These are phyloP conservation scores for Phyllotreta cruciferae DNA, from an alignment of 2,888 invertebrate genomes.

Conservation along the genomic window DNA sequence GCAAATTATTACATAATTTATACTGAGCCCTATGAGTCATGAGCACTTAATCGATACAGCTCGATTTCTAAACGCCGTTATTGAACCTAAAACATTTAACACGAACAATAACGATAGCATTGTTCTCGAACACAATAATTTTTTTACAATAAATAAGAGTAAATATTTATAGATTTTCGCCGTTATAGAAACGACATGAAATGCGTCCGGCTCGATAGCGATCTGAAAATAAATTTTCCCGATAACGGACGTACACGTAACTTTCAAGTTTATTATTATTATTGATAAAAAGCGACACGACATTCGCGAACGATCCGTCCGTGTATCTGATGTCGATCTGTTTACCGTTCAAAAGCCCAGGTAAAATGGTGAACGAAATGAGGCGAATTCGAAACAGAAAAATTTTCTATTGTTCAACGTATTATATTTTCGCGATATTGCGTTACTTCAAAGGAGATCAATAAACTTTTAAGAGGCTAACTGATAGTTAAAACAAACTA, in stretches of 20 bases:
- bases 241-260: conserved; percentile 27
- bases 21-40: background rate
- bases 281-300: conserved; percentile 26
- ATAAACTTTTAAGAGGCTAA: conserved; percentile 9
- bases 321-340: conserved; percentile 8
- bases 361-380: background rate
- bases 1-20: conserved; percentile 10
- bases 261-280: conserved; percentile 31
- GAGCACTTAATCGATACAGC: too few species aligned
- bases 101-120: too few species aligned
- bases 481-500: conserved; percentile 3
- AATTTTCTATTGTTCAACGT: too few species aligned
- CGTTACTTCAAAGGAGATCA: background rate
- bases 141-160: conserved; percentile 8
- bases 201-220: conserved; percentile 9
- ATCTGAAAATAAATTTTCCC: conserved; percentile 13
- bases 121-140: background rate
- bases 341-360: conserved; percentile 5
- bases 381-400: background rate
- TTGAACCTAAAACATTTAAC: too few species aligned
- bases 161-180: conserved; percentile 17
- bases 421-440: too few species aligned
- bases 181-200: conserved; percentile 12
- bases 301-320: background rate
- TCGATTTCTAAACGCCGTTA: too few species aligned